Conservation (phyloP, 2,797 vertebrate species). For the Stomatorhinus walkeri region DNA sequence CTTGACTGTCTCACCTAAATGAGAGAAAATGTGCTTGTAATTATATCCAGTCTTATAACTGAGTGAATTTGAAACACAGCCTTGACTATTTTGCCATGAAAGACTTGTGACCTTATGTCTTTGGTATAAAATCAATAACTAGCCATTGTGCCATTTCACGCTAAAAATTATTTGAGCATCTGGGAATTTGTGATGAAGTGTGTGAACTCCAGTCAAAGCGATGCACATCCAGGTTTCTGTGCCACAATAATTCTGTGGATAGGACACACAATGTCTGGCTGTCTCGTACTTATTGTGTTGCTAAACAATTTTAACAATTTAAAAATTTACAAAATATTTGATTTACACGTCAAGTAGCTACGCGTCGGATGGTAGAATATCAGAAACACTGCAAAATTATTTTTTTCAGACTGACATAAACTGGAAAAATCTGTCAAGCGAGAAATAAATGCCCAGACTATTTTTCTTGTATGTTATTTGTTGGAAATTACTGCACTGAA, state of each 20-base stretch:
- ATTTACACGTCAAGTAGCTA: not conserved
- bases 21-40: constrained; percentile 7
- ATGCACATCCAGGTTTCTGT: not conserved
- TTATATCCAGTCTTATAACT: constrained; percentile 22
- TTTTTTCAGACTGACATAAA: not conserved
- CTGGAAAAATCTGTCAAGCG: not conserved
- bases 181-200: not conserved
- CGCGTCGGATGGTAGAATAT: not conserved
- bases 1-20: constrained; percentile 8
- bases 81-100: constrained; percentile 3
- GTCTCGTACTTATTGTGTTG: not conserved
- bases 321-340: not conserved
- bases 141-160: not conserved
- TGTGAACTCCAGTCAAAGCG: not conserved
- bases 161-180: not conserved
- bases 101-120: not conserved
- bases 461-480: not conserved
- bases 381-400: not conserved
- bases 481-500: not conserved
- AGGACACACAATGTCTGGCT: not conserved
- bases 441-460: not conserved
- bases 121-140: not conserved
- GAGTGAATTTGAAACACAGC: not conserved
- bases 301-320: not conserved
- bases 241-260: not conserved